phyloP scores from a whole-genome alignment of 2,113 vertebrate species.

The Telmatochromis brachygnathus region DNA sequence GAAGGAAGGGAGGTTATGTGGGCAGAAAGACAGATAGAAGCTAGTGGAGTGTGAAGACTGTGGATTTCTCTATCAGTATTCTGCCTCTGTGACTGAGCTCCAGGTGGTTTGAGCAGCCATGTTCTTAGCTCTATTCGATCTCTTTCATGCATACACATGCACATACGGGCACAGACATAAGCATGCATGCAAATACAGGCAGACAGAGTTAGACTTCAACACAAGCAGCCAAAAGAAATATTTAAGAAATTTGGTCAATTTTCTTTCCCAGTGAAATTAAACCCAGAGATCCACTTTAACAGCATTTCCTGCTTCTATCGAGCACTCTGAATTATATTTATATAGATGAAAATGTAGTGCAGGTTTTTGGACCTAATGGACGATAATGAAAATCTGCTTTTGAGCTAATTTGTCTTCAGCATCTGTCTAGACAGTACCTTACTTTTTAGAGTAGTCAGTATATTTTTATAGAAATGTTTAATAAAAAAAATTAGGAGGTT shows the following conservation, averaged over 20 bases:
- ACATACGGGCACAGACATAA: neutral
- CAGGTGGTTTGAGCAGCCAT: neutral
- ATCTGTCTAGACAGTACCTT: neutral
- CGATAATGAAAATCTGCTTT: neutral
- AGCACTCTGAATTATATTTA: neutral
- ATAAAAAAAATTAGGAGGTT: neutral
- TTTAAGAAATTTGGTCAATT: neutral
- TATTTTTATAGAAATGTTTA: neutral
- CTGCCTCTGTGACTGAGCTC: constrained; percentile 28
- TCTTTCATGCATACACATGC: neutral
- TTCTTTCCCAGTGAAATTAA: neutral
- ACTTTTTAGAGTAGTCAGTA: neutral
- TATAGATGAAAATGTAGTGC: neutral
- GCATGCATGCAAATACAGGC: neutral
- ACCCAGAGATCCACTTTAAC: neutral
- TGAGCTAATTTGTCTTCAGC: neutral
- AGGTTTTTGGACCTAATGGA: neutral
- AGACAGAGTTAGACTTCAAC: neutral
- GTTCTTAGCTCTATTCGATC: neutral
- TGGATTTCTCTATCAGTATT: constrained; percentile 59
- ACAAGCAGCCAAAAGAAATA: neutral
- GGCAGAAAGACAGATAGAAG: constrained; percentile 24
- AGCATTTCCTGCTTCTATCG: neutral
- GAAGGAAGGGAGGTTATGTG: neutral
- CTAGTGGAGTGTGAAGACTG: constrained; percentile 44